Evolutionary conservation across 2,888 invertebrate genomes (phyloP).

Genomic region (Cancer borealis): DNA sequence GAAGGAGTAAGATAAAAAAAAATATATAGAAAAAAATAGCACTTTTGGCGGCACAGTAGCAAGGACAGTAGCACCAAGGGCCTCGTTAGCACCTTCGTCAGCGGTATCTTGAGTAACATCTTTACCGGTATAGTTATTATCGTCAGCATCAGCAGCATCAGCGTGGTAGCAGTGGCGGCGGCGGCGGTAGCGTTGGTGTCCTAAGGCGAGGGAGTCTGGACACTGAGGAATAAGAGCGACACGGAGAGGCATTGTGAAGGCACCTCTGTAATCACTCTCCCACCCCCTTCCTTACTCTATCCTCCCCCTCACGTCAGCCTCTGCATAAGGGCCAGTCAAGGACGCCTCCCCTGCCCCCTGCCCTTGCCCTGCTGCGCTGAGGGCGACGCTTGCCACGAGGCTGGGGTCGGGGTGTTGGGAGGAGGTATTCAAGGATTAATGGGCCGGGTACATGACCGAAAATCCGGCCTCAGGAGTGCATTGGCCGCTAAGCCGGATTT

Average conservation of each 20-base stretch:
- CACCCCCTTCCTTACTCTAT: not conserved
- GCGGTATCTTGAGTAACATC: not conserved
- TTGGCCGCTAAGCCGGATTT: not conserved
- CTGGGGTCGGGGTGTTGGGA: not conserved
- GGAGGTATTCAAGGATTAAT: slow-evolving; percentile 22
- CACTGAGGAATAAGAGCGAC: not conserved
- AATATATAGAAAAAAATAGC: not conserved
- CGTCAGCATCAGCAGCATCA: not conserved
- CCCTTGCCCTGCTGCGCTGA: not conserved
- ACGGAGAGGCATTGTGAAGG: not conserved
- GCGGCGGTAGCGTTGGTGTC: not conserved
- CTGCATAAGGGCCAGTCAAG: not conserved
- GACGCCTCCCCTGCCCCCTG: not conserved
- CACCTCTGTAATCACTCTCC: not conserved
- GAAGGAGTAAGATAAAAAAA: not conserved
- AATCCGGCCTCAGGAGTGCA: not conserved
- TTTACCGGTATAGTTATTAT: not conserved
- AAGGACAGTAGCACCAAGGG: slow-evolving; percentile 3
- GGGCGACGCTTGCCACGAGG: slow-evolving; percentile 14
- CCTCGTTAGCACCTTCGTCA: slow-evolving; percentile 6
- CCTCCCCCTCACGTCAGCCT: not conserved
- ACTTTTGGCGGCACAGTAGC: not conserved
- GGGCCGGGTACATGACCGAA: not conserved
- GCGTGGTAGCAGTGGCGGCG: not conserved
- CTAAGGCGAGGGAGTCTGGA: not conserved